Percentiles rank a stretch among this genome's conserved stretches.
phyloP scores from a whole-genome alignment of 2,113 vertebrate species.

The Perccottus glenii region DNA sequence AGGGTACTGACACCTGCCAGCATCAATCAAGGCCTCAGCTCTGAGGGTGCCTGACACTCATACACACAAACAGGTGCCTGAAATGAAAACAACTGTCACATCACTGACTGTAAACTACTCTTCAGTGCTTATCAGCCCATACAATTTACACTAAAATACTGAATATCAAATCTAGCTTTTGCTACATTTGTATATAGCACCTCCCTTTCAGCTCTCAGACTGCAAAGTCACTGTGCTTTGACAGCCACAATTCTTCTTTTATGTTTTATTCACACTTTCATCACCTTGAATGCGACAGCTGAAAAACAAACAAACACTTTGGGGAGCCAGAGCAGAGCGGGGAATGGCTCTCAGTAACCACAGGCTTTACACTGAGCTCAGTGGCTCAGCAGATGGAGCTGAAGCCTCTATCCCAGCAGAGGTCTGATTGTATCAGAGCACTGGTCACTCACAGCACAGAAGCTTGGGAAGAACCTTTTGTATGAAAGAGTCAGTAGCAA shows the following conservation, averaged over 20 bases:
- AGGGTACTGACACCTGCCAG: constrained; percentile 49
- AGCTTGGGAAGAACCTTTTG: not conserved
- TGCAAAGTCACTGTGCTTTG: not conserved
- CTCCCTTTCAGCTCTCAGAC: constrained; percentile 10
- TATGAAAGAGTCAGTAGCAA: not conserved
- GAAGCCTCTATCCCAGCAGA: constrained; percentile 1
- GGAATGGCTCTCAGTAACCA: constrained; percentile 16
- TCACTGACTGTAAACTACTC: not conserved
- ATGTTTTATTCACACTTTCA: constrained; percentile 58
- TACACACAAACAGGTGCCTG: not conserved
- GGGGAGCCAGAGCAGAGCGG: not conserved
- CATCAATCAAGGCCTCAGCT: constrained; percentile 45
- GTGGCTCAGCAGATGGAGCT: not conserved
- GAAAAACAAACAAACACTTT: constrained; percentile 52
- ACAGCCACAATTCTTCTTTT: constrained; percentile 31
- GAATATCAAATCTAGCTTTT: not conserved
- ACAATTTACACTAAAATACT: constrained; percentile 4
- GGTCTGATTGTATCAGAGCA: not conserved
- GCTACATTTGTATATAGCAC: constrained; percentile 1
- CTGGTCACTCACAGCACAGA: not conserved
- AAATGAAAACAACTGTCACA: constrained; percentile 14
- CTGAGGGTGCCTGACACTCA: constrained; percentile 8
- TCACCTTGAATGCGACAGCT: constrained; percentile 49
- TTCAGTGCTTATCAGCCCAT: not conserved
- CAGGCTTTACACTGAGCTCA: not conserved